Evolutionary conservation across 2,113 vertebrate genomes (phyloP).

Genomic region (Gymnarchus niloticus): DNA sequence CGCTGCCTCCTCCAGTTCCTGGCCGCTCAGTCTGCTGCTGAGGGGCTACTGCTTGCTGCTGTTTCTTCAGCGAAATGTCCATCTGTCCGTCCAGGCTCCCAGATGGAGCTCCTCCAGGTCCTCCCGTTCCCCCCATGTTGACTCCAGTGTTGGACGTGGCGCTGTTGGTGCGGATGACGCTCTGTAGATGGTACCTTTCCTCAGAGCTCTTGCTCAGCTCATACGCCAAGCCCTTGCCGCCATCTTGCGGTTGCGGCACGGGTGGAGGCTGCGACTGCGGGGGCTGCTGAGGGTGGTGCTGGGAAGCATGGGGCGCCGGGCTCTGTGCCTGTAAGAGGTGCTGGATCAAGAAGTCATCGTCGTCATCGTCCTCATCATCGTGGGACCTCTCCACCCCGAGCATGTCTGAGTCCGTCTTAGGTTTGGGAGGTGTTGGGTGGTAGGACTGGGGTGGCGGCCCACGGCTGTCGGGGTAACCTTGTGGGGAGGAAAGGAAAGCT

Average conservation of each 20-base stretch:
- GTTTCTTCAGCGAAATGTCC: conserved; percentile 77
- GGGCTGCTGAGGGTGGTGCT: conserved; percentile 60
- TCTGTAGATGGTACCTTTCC: conserved; percentile 84
- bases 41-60: conserved; percentile 68
- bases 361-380: conserved; percentile 79
- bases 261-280: conserved; percentile 51
- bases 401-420: conserved; percentile 58
- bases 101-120: conserved; percentile 47
- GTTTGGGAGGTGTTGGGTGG: conserved; percentile 60
- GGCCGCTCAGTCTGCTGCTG: conserved; percentile 65
- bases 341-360: conserved; percentile 89
- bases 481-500: conserved; percentile 71
- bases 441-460: conserved; percentile 60
- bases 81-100: conserved; percentile 71
- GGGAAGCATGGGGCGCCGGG: conserved; percentile 58
- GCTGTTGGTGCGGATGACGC: conserved; percentile 83
- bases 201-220: conserved; percentile 67
- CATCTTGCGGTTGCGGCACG: conserved; percentile 59
- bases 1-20: conserved; percentile 47
- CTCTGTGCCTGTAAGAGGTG: conserved; percentile 81
- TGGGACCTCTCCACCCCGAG: conserved; percentile 66
- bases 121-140: conserved; percentile 46
- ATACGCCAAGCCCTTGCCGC: conserved; percentile 64
- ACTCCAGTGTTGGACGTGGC: conserved; percentile 65
- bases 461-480: conserved; percentile 64